phyloP scores from a whole-genome alignment of 2,113 vertebrate genomes.

The Pachycephala philippinensis region DNA sequence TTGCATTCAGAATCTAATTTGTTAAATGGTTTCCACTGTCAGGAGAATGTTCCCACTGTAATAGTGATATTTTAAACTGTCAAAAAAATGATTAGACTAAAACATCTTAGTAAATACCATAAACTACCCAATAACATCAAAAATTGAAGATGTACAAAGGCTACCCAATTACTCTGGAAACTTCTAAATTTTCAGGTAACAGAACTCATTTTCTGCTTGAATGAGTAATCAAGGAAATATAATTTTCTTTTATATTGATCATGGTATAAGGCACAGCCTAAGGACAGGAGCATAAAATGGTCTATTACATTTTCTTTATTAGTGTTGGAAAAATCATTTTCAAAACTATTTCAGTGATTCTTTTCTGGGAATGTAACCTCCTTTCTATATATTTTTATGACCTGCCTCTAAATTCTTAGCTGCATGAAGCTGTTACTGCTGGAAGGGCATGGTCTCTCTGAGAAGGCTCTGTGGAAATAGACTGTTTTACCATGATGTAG shows the following conservation, averaged over 20 bases:
- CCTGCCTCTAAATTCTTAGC: not conserved
- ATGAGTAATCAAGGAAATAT: constrained; percentile 62
- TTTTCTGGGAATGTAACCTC: constrained; percentile 9
- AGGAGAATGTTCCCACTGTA: constrained; percentile 44
- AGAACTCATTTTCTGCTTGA: constrained; percentile 62
- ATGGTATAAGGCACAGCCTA: constrained; percentile 20
- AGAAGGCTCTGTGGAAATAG: not conserved
- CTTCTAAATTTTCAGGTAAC: constrained; percentile 51
- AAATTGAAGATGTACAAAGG: constrained; percentile 56
- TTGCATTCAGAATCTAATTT: constrained; percentile 48
- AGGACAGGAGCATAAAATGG: constrained; percentile 48
- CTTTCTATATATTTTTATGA: constrained; percentile 29
- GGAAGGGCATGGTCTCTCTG: not conserved
- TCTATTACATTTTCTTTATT: constrained; percentile 61
- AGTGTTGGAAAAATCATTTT: constrained; percentile 48
- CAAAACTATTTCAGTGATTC: constrained; percentile 46
- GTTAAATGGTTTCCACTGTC: constrained; percentile 34
- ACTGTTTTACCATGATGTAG: not conserved
- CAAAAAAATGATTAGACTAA: constrained; percentile 56
- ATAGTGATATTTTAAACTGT: constrained; percentile 54
- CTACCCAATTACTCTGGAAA: constrained; percentile 43
- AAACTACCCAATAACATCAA: constrained; percentile 58
- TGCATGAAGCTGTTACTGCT: not conserved
- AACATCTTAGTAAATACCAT: constrained; percentile 53
- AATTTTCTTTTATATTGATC: constrained; percentile 55